Base-by-base conservation (phyloP, 2,888 invertebrate genomes). In the Gnatocerus cornutus region DNA sequence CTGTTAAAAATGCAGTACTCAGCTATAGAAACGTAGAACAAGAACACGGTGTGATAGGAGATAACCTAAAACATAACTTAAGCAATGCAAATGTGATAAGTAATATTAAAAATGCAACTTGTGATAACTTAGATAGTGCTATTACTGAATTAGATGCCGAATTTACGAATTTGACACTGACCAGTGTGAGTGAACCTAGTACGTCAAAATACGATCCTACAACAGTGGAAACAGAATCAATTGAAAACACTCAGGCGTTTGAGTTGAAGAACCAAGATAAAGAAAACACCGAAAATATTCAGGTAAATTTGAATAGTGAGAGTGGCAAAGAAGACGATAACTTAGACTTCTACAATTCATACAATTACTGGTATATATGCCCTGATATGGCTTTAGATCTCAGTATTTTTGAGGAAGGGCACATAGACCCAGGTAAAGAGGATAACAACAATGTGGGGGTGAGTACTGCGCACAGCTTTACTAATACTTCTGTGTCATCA, bases 281-380 rank as follows among this genome's bases (percentile, higher is more conserved):
- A 33, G 39, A 45, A 48, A 53, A 69, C 66, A 67, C 37, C 67
- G 53, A 37, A 30, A 14, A 50, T 8, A 69, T 65, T 50, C 72
- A 71, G 72, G 76, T 75, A 75, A 78, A 68, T 73, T 69, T 72
- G 64, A 75, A 69, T 74, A 70, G 71, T 71, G 72, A 58, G 77
- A 80, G 69, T 74, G 74, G 62, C 81, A 55, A 61, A 58, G 71
- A 71, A 67, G 79, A 81, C 61, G 82, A 83, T 76, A 79, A 85
- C 75, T 82, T 84, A 71, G 84, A 84, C 71, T 83, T 85, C 74
- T 89, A 84, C 79, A 88, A 88, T 83, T 85, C 87, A 52, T 87
- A 87, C 80, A 86, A 87, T 77, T 89, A 87, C 83, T 89, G 88
- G 84, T 87, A 88, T 76, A 85, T 88, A 77, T 84, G 85, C 74